Conservation (phyloP, 2,113 vertebrate genomes). For the Orientallactaga bullata region DNA sequence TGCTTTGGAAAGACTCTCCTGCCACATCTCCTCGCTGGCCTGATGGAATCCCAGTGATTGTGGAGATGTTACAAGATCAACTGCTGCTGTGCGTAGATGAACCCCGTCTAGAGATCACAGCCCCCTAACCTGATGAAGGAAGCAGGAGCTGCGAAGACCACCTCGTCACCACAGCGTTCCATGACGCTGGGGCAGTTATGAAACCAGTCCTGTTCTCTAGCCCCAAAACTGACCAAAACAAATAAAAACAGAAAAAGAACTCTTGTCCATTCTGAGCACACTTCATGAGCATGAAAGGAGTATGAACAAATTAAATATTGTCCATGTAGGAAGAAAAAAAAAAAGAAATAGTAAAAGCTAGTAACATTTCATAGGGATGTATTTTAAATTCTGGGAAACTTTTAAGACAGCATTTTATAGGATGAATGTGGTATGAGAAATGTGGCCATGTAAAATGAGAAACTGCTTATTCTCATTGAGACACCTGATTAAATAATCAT, state of each 20-base stretch:
- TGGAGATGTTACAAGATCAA: slow-evolving; percentile 53
- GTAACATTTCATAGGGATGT: slow-evolving; percentile 3
- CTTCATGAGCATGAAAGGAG: background rate
- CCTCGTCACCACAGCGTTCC: background rate
- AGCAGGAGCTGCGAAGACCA: background rate
- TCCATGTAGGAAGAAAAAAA: background rate
- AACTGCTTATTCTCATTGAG: slow-evolving; percentile 5
- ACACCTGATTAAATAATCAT: slow-evolving; percentile 17
- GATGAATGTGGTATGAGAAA: slow-evolving; percentile 23
- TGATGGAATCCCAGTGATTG: slow-evolving; percentile 60
- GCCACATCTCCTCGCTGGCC: slow-evolving; percentile 47
- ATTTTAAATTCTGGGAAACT: slow-evolving; percentile 48
- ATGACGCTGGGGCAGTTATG: accelerated
- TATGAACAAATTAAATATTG: background rate
- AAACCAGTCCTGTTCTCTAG: background rate
- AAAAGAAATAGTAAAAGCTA: background rate
- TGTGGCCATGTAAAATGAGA: slow-evolving; percentile 4
- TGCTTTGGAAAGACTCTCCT: slow-evolving; percentile 40
- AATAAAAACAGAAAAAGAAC: background rate
- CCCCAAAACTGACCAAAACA: background rate
- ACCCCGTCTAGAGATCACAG: background rate
- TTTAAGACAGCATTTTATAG: slow-evolving; percentile 31
- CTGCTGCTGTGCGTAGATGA: background rate
- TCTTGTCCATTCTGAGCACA: background rate
- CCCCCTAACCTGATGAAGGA: background rate